Conservation (phyloP, 2,797 vertebrate species). For the Crenuchus spilurus region DNA sequence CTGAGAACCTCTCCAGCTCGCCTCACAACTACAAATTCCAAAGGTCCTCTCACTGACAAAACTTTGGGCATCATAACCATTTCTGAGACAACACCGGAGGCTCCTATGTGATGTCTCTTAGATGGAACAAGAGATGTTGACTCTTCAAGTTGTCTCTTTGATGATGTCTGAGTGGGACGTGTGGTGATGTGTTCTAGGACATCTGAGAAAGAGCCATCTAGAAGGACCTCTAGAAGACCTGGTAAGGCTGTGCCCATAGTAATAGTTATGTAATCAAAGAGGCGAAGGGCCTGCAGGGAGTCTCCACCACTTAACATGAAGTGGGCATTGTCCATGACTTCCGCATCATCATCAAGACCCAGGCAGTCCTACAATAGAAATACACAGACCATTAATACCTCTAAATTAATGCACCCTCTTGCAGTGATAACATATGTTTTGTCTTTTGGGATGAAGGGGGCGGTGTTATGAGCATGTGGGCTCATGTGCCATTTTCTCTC, state of each 20-base stretch:
- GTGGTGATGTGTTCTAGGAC: conserved; percentile 76
- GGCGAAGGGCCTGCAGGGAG: conserved; percentile 85
- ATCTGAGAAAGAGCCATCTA: conserved; percentile 81
- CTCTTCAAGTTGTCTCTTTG: conserved; percentile 59
- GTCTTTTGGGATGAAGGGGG: no score
- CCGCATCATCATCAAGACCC: conserved; percentile 69
- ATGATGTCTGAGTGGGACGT: background rate
- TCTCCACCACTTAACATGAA: conserved; percentile 92
- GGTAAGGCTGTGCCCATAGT: conserved; percentile 72
- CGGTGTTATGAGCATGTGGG: no score
- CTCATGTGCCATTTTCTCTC: no score
- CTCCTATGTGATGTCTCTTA: conserved; percentile 35
- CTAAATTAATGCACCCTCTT: no score
- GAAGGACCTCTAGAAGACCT: conserved; percentile 86
- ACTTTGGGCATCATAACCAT: background rate
- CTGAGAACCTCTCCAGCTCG: conserved; percentile 64
- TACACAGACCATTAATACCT: no score
- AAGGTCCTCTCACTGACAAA: conserved; percentile 2
- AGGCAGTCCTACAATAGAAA: conserved; percentile 76
- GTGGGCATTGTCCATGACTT: conserved; percentile 73
- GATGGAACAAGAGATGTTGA: background rate
- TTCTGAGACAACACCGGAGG: background rate
- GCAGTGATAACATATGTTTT: no score
- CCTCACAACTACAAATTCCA: conserved; percentile 64
- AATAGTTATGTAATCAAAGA: conserved; percentile 81